These are phyloP conservation scores for Hystrix cristata DNA, from an alignment of 2,113 vertebrate genomes.

Conservation along the genomic window DNA sequence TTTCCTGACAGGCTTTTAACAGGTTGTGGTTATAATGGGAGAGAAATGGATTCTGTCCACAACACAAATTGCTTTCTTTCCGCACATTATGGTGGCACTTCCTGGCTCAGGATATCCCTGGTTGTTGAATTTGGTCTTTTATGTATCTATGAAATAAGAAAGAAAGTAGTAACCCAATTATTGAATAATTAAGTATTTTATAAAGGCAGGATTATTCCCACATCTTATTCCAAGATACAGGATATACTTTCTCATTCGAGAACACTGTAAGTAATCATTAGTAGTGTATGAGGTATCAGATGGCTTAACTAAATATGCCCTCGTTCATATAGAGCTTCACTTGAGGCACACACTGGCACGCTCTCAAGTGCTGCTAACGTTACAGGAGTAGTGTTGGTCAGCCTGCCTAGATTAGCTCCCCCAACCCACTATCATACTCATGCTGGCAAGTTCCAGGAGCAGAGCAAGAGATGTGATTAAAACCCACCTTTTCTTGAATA, in stretches of 20 bases:
- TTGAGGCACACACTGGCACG: too few species aligned
- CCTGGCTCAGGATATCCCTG: conserved; percentile 34
- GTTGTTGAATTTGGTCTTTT: conserved; percentile 60
- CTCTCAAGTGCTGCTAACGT: not conserved
- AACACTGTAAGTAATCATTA: not conserved
- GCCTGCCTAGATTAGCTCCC: not conserved
- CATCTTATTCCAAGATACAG: conserved; percentile 58
- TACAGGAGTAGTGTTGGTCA: not conserved
- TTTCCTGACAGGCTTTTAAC: conserved; percentile 76
- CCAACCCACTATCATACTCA: not conserved
- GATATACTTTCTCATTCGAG: conserved; percentile 35
- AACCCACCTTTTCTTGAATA: not conserved
- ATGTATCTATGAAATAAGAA: conserved; percentile 40
- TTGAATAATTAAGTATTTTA: conserved; percentile 58
- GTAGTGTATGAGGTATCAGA: not conserved
- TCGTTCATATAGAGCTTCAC: not conserved
- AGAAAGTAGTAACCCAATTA: conserved; percentile 58
- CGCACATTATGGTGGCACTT: conserved; percentile 51
- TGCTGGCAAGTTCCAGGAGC: not conserved
- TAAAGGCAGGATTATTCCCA: conserved; percentile 58
- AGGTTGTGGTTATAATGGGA: conserved; percentile 61
- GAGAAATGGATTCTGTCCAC: conserved; percentile 74
- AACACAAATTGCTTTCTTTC: conserved; percentile 77
- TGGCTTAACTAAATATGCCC: conserved; percentile 33
- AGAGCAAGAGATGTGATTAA: not conserved